Base-by-base conservation (phyloP, 2,888 invertebrate genomes). In the Scaptomyza reducta region DNA sequence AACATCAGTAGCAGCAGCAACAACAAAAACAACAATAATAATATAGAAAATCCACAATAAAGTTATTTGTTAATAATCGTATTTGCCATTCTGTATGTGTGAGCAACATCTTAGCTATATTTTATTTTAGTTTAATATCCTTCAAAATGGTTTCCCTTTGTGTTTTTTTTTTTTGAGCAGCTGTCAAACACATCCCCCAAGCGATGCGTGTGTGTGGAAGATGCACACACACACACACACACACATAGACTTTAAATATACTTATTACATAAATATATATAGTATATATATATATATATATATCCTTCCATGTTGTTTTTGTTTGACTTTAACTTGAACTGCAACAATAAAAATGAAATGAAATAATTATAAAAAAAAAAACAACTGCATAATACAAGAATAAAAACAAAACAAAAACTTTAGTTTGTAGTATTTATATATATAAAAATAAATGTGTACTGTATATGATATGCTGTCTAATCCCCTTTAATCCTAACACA, bases 391-490 rank as follows among this genome's bases (percentile, higher is more conserved):
- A 70, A 71, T 14, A 64, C 53, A 64, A 57, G 11, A 27, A 62
- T 38, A 61, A 57, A 64, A 54, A 57, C 10, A 58, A 45, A 41
- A 62, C 35, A 7, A 63, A 42, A 59, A 77, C 67, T 77, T 79
- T 79, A 87, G 81, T 83, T 79, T 82, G 71, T 85, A 78, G 83
- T 86, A 82, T 77, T 79, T 82, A 72, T 60, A 70, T 63, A 64
- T 64, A 64, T 51, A 66, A 59, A 49, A 18, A 44, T 22, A 67
- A 62, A 77, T 76, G 74, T 82, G 78, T 86, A 79, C 77, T 85
- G 83, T 82, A 86, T 86, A 81, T 80, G 80, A 86, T 86, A 82
- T 86, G 86, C 83, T 86, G 83, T 82, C 86, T 83, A 74, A 86
- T 70, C 6, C 74, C 74, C 77, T 66, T 71, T 70, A 70, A 83